Conservation (phyloP, 2,797 vertebrate species). For the Poeciliopsis turneri region DNA sequence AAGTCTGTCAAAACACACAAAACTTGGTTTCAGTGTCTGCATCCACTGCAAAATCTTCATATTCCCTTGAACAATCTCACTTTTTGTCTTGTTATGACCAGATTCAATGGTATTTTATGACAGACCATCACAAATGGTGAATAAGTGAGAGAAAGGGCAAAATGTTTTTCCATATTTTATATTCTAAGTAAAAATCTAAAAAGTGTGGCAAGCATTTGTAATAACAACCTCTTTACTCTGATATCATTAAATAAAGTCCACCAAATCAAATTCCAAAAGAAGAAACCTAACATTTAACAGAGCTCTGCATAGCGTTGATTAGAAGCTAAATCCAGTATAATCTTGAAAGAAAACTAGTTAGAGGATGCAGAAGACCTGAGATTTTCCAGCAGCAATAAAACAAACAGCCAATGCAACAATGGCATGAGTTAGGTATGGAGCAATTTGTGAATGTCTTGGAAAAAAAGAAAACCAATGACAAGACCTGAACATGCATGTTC, state of each 20-base stretch:
- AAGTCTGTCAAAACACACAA: not conserved
- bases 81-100: not conserved
- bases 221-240: too few relatives aligned
- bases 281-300: not conserved
- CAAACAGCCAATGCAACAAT: not conserved
- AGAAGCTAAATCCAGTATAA: not conserved
- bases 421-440: too few relatives aligned
- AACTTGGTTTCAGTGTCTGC: not conserved
- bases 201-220: not conserved
- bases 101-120: not conserved
- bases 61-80: not conserved
- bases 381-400: not conserved
- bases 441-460: too few relatives aligned
- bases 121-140: not conserved
- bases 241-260: not conserved
- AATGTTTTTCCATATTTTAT: not conserved
- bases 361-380: not conserved
- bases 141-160: not conserved
- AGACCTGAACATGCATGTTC: not conserved
- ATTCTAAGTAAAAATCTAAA: not conserved
- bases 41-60: not conserved
- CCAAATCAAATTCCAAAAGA: not conserved
- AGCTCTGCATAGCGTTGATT: not conserved
- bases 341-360: not conserved
- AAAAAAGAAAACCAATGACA: not conserved